Evolutionary conservation across 2,888 invertebrate genomes (phyloP), one percentile per base, ranked within the genome.

Genomic region (Asteroscopus sphinx): DNA sequence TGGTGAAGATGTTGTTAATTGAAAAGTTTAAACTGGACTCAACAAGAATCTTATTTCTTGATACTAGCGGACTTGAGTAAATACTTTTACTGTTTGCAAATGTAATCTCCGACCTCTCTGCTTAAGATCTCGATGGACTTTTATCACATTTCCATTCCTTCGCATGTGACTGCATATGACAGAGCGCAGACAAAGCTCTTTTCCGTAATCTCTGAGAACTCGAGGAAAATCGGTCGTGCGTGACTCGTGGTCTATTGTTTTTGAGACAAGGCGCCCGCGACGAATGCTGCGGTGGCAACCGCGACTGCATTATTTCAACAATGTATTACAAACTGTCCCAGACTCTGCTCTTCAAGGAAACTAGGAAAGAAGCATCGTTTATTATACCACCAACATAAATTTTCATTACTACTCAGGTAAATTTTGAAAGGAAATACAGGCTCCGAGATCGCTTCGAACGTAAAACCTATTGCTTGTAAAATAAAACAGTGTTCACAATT

Each of bases 361-460:
- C 52, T 54, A 62, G 69, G 78, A 82, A 81, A 82, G 69, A 76
- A 67, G 60, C 70, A 76, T 73, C 74, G 81, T 77, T 85, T 85
- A 83, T 82, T 81, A 77, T 77, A 72, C 69, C 62, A 61, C 70
- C 62, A 79, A 83, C 81, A 86, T 85, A 81, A 79, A 85, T 86
- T 86, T 86, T 88, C 85, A 87, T 86, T 85, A 85, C 79, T 78
- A 83, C 77, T 78, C n/a, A 76, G 56, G 57, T 64, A 37, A 61
- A 68, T 80, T 81, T 80, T 76, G 82, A 81, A 79, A 70, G 77
- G 77, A 80, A 76, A 76, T 71, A 72, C 58, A 61, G 59, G 66
- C 80, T 81, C 78, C 73, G 76, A 80, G 66, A 80, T 72, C 56
- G 72, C 68, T 61, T 66, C 65, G 66, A 71, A 71, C 68, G 66